A percentile compares a stretch with the other conserved stretches of the same genome.
phyloP scores from a whole-genome alignment of 2,113 vertebrate species.

The Amblyornis subalaris region DNA sequence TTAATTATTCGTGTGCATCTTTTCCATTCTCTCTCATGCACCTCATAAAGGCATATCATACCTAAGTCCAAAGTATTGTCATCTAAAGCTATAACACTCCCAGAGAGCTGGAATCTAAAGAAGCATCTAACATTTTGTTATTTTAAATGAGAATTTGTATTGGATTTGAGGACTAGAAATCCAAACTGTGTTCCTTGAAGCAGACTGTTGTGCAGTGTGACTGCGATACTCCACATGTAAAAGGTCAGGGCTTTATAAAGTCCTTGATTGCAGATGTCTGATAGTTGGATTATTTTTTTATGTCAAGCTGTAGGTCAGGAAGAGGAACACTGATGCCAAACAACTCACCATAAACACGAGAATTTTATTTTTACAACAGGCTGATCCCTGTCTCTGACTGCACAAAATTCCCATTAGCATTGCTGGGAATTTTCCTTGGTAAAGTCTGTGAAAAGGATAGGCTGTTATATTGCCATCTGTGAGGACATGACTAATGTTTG shows the following conservation, averaged over 20 bases:
- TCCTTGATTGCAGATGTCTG: not conserved
- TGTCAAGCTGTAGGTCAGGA: not conserved
- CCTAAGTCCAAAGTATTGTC: not conserved
- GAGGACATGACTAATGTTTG: not conserved
- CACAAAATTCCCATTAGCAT: not conserved
- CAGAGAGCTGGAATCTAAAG: not conserved
- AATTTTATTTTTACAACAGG: not conserved
- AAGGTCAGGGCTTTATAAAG: not conserved
- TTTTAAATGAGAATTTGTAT: not conserved
- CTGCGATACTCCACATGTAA: accelerated
- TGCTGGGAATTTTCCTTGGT: not conserved
- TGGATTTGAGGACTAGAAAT: not conserved
- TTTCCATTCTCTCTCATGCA: not conserved
- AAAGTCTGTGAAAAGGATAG: not conserved
- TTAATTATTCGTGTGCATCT: not conserved
- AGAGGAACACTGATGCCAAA: not conserved
- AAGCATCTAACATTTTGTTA: not conserved
- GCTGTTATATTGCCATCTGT: not conserved
- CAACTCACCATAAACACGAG: not conserved
- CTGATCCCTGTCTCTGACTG: not conserved
- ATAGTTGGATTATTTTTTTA: not conserved
- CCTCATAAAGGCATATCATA: too few species aligned
- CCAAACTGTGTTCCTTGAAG: not conserved
- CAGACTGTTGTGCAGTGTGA: not conserved
- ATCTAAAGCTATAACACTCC: not conserved